Conservation (phyloP, 1,140 invertebrate genomes). For the Calephelis virginiensis region DNA sequence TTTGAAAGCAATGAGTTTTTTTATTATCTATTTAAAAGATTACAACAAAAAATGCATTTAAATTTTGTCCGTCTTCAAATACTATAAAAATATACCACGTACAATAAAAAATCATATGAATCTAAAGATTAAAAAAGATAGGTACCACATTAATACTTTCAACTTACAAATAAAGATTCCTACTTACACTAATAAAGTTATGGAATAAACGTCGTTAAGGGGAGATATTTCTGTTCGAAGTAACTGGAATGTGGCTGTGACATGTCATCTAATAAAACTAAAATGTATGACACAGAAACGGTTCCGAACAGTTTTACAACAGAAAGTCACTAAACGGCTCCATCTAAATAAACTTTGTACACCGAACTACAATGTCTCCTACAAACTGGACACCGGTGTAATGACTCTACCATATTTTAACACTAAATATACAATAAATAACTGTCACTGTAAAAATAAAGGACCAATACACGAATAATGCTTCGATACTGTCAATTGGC, state of each 20-base stretch:
- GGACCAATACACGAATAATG: constrained; percentile 2
- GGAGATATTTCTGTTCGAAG: too few relatives aligned
- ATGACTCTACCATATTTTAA: constrained; percentile 13
- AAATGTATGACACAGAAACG: neutral
- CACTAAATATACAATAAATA: constrained; percentile 15
- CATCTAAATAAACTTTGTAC: constrained; percentile 1
- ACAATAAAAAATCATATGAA: too few relatives aligned
- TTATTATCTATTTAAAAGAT: neutral
- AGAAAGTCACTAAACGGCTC: neutral
- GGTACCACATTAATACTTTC: too few relatives aligned
- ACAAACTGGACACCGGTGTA: constrained; percentile 28
- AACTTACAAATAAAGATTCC: too few relatives aligned
- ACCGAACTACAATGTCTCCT: constrained; percentile 32
- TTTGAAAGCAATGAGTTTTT: neutral
- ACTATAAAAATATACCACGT: too few relatives aligned
- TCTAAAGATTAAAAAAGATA: too few relatives aligned
- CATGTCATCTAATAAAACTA: constrained; percentile 2
- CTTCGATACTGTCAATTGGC: neutral
- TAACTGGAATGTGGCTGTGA: neutral
- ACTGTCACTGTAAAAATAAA: constrained; percentile 1
- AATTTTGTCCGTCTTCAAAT: too few relatives aligned
- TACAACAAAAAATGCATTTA: too few relatives aligned
- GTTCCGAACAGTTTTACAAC: constrained; percentile 2
- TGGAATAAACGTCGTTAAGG: too few relatives aligned
- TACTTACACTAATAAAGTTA: too few relatives aligned